Conservation (phyloP, 30 jellyfish, hydroid and myxozoan genomes). For the Phacellophora camtschatica region DNA sequence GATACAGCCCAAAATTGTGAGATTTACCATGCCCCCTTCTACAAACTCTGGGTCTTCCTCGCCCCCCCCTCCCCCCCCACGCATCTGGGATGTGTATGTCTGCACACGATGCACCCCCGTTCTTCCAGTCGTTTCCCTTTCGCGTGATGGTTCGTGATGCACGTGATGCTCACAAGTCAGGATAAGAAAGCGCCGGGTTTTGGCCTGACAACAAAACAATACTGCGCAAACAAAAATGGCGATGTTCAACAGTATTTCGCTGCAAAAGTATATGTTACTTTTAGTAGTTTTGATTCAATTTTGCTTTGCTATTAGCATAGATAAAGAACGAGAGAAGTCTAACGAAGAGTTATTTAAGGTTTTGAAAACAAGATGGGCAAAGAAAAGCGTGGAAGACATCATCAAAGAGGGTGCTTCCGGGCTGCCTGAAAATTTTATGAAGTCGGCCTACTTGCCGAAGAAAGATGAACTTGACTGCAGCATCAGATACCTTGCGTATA, state of each 20-base stretch:
- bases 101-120: too few relatives aligned
- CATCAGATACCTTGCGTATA: slow-evolving; percentile 77
- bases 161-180: too few relatives aligned
- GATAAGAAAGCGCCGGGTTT: too few relatives aligned
- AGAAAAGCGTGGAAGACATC: slow-evolving; percentile 14
- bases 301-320: not conserved
- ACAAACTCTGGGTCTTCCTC: too few relatives aligned
- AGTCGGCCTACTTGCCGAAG: not conserved
- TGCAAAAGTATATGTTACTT: not conserved
- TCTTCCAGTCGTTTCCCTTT: too few relatives aligned
- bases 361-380: not conserved
- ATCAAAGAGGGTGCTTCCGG: slow-evolving; percentile 53
- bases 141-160: too few relatives aligned
- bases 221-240: too few relatives aligned
- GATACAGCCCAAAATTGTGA: too few relatives aligned
- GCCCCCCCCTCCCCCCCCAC: too few relatives aligned
- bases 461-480: slow-evolving; percentile 77
- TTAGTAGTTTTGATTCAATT: slow-evolving; percentile 1
- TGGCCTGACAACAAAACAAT: too few relatives aligned
- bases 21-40: too few relatives aligned
- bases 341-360: slow-evolving; percentile 9
- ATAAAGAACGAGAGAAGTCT: not conserved
- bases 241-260: not conserved
- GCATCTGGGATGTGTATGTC: too few relatives aligned
- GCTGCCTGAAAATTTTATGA: slow-evolving; percentile 35